Evolutionary conservation across 1,140 invertebrate genomes (phyloP).

Genomic region (Drosophila rufa): DNA sequence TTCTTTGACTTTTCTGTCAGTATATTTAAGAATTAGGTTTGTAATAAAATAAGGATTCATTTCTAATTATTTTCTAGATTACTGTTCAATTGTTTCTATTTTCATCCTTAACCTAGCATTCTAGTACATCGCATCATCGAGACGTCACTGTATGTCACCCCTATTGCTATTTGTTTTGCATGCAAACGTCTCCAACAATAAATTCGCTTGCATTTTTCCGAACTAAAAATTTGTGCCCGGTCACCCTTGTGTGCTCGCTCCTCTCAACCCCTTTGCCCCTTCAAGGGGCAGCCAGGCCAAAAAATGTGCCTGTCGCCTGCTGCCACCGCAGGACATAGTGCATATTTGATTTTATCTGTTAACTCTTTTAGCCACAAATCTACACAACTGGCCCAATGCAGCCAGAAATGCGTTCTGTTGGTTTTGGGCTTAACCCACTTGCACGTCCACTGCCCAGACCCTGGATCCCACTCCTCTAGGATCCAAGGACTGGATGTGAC

Average conservation of each 20-base stretch:
- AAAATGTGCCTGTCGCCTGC: slow-evolving; percentile 58
- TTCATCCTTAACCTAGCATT: too few relatives aligned
- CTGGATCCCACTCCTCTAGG: slow-evolving; percentile 3
- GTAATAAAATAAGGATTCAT: too few relatives aligned
- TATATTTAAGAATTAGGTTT: too few relatives aligned
- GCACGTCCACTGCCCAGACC: neutral
- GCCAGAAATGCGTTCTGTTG: slow-evolving; percentile 54
- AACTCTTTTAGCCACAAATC: slow-evolving; percentile 82
- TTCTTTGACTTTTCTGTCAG: too few relatives aligned
- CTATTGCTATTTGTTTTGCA: slow-evolving; percentile 40
- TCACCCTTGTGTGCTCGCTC: slow-evolving; percentile 6
- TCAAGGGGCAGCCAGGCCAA: neutral
- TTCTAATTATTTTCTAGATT: neutral
- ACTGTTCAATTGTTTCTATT: neutral
- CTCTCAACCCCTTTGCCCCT: neutral
- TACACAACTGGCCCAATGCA: slow-evolving; percentile 71
- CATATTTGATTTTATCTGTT: slow-evolving; percentile 83
- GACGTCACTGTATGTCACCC: neutral
- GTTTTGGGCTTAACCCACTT: slow-evolving; percentile 29
- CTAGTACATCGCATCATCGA: too few relatives aligned
- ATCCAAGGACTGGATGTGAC: slow-evolving; percentile 60
- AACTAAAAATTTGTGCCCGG: slow-evolving; percentile 70
- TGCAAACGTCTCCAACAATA: slow-evolving; percentile 78
- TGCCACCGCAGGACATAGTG: slow-evolving; percentile 70
- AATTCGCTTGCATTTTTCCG: slow-evolving; percentile 71